These are phyloP conservation scores for Agriotes lineatus DNA, from an alignment of 2,888 invertebrate genomes.

Conservation along the genomic window DNA sequence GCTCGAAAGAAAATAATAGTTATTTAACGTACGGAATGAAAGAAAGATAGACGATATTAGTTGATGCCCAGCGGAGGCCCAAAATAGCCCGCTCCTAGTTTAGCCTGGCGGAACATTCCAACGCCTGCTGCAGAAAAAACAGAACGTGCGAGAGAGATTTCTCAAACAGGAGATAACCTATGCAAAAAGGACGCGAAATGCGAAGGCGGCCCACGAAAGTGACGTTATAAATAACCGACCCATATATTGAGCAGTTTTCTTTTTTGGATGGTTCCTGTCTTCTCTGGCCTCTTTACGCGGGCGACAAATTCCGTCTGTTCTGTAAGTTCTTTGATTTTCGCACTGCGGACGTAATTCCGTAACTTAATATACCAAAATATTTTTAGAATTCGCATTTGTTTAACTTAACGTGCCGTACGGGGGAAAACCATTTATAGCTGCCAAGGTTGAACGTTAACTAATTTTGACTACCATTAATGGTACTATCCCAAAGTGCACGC, in stretches of 20 bases:
- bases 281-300: conserved; percentile 1
- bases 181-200: conserved; percentile 41
- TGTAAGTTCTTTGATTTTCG: background rate
- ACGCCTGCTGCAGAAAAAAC: conserved; percentile 38
- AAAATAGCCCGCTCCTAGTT: conserved; percentile 58
- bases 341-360: background rate
- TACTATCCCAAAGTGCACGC: no score
- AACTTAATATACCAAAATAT: conserved; percentile 1
- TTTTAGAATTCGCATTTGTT: conserved; percentile 8
- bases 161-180: conserved; percentile 24
- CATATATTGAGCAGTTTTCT: conserved; percentile 42
- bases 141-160: conserved; percentile 26
- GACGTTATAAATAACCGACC: conserved; percentile 47
- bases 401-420: background rate
- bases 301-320: background rate
- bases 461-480: no score
- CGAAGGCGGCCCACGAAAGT: conserved; percentile 35
- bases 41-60: conserved; percentile 38
- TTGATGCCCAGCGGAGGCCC: conserved; percentile 42
- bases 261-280: conserved; percentile 17
- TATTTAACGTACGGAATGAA: conserved; percentile 13
- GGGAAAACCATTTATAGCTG: background rate
- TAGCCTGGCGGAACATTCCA: conserved; percentile 54
- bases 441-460: no score
- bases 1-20: conserved; percentile 22